Percentiles rank a stretch among this genome's conserved stretches.
These are phyloP conservation scores for Chaetodon auriga DNA, from an alignment of 2,113 vertebrate genomes.

Conservation along the genomic window DNA sequence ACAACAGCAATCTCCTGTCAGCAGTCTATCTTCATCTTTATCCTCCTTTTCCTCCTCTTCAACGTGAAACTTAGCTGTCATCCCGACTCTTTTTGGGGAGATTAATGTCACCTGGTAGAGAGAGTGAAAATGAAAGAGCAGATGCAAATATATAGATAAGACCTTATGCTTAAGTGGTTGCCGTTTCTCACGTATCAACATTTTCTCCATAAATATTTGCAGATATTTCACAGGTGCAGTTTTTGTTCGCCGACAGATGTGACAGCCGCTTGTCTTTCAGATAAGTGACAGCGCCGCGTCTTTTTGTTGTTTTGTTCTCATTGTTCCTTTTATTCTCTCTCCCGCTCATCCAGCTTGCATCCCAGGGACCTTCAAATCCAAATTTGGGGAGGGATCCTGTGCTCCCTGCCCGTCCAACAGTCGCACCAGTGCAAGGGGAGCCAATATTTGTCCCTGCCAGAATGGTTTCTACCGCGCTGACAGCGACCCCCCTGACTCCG, in stretches of 20 bases:
- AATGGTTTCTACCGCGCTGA: constrained; percentile 94
- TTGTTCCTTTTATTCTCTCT: constrained; percentile 41
- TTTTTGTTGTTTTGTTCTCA: constrained; percentile 33
- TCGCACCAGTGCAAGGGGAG: constrained; percentile 89
- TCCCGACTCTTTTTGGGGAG: constrained; percentile 51
- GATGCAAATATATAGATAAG: constrained; percentile 74
- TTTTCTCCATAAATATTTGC: constrained; percentile 39
- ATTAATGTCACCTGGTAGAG: constrained; percentile 71
- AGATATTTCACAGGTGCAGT: constrained; percentile 25
- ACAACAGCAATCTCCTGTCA: constrained; percentile 81
- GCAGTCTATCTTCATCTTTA: constrained; percentile 70
- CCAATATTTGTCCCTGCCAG: constrained; percentile 92
- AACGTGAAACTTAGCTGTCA: constrained; percentile 70
- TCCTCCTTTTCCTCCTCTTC: constrained; percentile 64
- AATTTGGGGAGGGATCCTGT: constrained; percentile 93
- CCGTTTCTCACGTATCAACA: constrained; percentile 30
- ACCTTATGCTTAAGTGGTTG: constrained; percentile 42
- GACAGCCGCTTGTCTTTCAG: constrained; percentile 58
- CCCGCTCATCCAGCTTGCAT: constrained; percentile 86
- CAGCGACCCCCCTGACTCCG: constrained; percentile 89
- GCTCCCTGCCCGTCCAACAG: constrained; percentile 93
- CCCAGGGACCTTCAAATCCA: constrained; percentile 94
- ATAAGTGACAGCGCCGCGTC: constrained; percentile 32
- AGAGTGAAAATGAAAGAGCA: constrained; percentile 54
- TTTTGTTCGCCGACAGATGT: constrained; percentile 53